Conservation (phyloP, 2,888 invertebrate species). For the Eurytoma adleriae region DNA sequence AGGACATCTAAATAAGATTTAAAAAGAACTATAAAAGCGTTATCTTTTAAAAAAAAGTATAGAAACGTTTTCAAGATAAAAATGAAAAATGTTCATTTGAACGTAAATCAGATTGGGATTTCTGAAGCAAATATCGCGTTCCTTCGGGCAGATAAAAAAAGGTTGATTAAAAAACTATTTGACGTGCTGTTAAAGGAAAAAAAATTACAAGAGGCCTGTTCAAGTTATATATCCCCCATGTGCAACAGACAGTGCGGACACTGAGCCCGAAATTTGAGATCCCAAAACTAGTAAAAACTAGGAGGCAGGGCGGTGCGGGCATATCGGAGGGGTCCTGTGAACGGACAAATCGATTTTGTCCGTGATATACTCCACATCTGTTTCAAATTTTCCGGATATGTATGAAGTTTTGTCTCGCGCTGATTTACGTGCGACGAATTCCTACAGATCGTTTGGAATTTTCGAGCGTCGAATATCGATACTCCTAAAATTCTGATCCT, state of each 20-base stretch:
- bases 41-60: too few species aligned
- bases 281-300: conserved; percentile 16
- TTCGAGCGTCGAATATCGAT: conserved; percentile 1
- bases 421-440: conserved; percentile 37
- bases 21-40: too few species aligned
- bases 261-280: conserved; percentile 5
- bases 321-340: neutral
- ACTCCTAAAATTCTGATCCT: neutral
- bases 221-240: too few species aligned
- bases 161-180: too few species aligned
- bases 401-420: conserved; percentile 18
- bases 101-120: too few species aligned
- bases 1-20: too few species aligned
- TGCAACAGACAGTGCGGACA: neutral
- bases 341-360: conserved; percentile 35
- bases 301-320: neutral
- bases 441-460: neutral
- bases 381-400: conserved; percentile 37
- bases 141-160: too few species aligned
- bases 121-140: too few species aligned
- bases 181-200: too few species aligned
- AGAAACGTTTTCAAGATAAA: too few species aligned
- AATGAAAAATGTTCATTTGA: too few species aligned
- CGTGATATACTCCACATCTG: conserved; percentile 38
- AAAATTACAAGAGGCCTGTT: too few species aligned